Evolutionary conservation across 2,888 invertebrate species (phyloP).

Genomic region (Micropterix aruncella): DNA sequence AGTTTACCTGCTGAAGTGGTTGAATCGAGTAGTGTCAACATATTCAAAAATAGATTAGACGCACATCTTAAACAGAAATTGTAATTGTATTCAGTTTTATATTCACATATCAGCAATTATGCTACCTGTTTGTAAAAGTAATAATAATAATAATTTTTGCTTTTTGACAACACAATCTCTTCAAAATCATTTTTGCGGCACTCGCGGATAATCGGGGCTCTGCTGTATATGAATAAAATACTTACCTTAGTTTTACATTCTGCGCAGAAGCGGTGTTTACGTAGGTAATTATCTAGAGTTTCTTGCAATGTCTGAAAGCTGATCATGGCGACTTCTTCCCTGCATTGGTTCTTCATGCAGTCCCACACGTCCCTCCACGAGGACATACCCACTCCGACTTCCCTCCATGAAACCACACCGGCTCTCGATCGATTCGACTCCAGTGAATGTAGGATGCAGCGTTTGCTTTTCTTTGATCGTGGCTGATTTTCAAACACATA

Average conservation of each 20-base stretch:
- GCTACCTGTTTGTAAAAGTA: too few relatives aligned
- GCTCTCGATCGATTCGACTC: slow-evolving; percentile 72
- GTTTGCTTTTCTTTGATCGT: slow-evolving; percentile 75
- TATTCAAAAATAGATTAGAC: too few relatives aligned
- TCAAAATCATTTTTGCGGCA: too few relatives aligned
- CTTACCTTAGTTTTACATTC: slow-evolving; percentile 86
- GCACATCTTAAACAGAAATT: too few relatives aligned
- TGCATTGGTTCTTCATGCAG: slow-evolving; percentile 65
- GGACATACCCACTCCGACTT: slow-evolving; percentile 43
- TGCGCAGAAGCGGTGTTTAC: slow-evolving; percentile 87
- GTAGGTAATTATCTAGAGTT: slow-evolving; percentile 78
- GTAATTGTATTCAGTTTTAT: too few relatives aligned
- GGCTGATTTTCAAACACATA: slow-evolving; percentile 27
- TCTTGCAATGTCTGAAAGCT: slow-evolving; percentile 73
- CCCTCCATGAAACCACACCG: slow-evolving; percentile 71
- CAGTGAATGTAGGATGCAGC: slow-evolving; percentile 80
- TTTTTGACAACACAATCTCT: too few relatives aligned
- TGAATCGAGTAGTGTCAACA: too few relatives aligned
- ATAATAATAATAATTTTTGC: too few relatives aligned
- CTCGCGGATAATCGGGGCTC: too few relatives aligned
- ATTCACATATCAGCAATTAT: too few relatives aligned
- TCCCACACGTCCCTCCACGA: slow-evolving; percentile 79
- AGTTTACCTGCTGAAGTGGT: too few relatives aligned
- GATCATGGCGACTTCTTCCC: slow-evolving; percentile 75
- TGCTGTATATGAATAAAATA: too few relatives aligned